Evolutionary conservation across 2,797 vertebrate species (phyloP), one percentile per base, ranked within the genome.

Genomic region (Heterohyrax brucei): DNA sequence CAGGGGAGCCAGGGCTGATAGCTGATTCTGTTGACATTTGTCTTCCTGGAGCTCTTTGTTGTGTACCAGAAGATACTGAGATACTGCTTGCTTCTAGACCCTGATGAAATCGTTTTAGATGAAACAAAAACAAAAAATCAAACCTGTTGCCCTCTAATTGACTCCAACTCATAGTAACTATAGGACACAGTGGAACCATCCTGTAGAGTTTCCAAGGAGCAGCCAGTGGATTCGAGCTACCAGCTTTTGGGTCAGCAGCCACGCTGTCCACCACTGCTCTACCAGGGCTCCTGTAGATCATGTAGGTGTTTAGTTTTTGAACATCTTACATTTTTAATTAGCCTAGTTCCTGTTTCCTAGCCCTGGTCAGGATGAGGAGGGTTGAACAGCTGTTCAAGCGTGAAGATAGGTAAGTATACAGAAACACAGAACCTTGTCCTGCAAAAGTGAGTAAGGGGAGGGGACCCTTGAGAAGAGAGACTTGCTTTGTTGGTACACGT

Each of bases 311-410:
- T 89, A 28, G 64, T 92, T 95, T 83, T 80, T 64, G 62, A 80
- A 75, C 76, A 56, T 85, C 68, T 75, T 62, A 0, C 12, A 61
- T 83, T 93, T 95, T 92, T 61, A 50, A 33, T 75, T 70, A 82
- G 16, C 14, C 33, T 21, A 30, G 50, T 75, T 82, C 22, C 50
- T 12, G 66, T 85, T 76, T 89, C 50, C 39, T 33, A 44, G 1
- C 46, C 61, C 68, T 48, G 19, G 56, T 87, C 28, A 56, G 73
- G 33, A 56, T 3, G 2, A 56, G 30, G 18, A 44, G n/a, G n/a
- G 14, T 2, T 7, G 19, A 61, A 28, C 59, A 89, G 48, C 53
- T 50, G 14, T 82, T 95, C 73, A 82, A 53, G 48, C 9, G 86
- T 22, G 79, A 50, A 61, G 95, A 93, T 21, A 80, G 89, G 62